Conservation (phyloP, 2,888 invertebrate genomes). For the Acleris laterana region DNA sequence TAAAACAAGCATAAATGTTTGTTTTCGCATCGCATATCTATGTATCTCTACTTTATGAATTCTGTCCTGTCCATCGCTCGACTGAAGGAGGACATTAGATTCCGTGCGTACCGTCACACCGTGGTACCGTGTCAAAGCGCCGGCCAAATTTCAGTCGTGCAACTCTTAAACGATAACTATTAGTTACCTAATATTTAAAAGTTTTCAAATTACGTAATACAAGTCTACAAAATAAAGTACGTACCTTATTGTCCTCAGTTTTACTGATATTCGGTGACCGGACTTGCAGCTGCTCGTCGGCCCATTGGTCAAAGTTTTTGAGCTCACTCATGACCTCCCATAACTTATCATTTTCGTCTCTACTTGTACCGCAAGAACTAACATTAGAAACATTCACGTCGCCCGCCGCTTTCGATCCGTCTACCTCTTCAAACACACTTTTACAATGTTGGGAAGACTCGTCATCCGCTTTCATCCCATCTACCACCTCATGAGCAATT, state of each 20-base stretch:
- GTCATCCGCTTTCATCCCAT: slow-evolving; percentile 56
- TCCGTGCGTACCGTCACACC: background rate
- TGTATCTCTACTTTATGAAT: background rate
- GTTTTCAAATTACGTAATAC: slow-evolving; percentile 10
- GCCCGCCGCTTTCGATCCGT: slow-evolving; percentile 54
- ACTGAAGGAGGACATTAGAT: slow-evolving; percentile 14
- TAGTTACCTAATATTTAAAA: background rate
- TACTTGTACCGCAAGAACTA: slow-evolving; percentile 48
- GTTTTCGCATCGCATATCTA: too few relatives aligned
- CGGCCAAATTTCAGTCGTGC: slow-evolving; percentile 22
- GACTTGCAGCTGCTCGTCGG: slow-evolving; percentile 68
- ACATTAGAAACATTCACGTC: slow-evolving; percentile 59
- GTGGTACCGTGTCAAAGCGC: slow-evolving; percentile 9
- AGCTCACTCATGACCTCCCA: slow-evolving; percentile 77
- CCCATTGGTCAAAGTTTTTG: slow-evolving; percentile 74
- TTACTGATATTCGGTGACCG: slow-evolving; percentile 60
- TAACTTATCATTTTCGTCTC: slow-evolving; percentile 61
- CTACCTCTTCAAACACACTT: slow-evolving; percentile 53
- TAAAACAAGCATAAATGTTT: too few relatives aligned
- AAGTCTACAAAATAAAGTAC: slow-evolving; percentile 27
- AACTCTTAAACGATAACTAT: background rate
- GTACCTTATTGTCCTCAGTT: slow-evolving; percentile 73
- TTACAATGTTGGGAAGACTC: background rate
- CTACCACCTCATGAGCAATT: slow-evolving; percentile 57
- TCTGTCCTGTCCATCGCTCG: background rate